A percentile compares a stretch with the other conserved stretches of the same genome.
These are phyloP conservation scores for Myopa tessellatipennis DNA, from an alignment of 2,888 invertebrate species.

Conservation along the genomic window DNA sequence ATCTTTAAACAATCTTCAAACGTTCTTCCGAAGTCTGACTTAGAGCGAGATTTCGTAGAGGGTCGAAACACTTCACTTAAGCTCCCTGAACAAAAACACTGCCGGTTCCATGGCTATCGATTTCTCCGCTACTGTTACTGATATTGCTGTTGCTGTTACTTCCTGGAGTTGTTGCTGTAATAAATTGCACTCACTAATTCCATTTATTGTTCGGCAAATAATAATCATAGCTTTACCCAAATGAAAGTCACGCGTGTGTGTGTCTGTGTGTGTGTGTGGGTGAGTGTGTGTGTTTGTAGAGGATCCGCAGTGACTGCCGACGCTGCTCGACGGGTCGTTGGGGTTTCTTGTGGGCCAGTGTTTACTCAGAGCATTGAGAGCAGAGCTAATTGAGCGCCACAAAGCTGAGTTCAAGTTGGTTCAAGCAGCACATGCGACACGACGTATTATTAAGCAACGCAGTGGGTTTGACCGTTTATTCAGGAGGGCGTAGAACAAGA, in stretches of 20 bases:
- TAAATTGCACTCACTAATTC: not conserved
- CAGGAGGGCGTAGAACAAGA: too few relatives aligned
- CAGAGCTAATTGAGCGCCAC: slow-evolving; percentile 20
- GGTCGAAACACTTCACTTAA: too few relatives aligned
- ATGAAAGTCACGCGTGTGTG: not conserved
- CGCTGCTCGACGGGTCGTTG: too few relatives aligned
- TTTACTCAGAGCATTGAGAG: slow-evolving; percentile 14
- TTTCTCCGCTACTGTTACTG: too few relatives aligned
- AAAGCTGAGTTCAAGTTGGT: slow-evolving; percentile 5
- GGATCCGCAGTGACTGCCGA: too few relatives aligned
- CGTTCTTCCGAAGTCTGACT: too few relatives aligned
- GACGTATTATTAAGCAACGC: slow-evolving; percentile 1
- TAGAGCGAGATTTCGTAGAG: too few relatives aligned
- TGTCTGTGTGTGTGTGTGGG: too few relatives aligned
- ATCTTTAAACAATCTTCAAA: too few relatives aligned
- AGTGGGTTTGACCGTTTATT: not conserved
- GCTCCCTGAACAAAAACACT: not conserved
- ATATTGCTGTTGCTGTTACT: too few relatives aligned
- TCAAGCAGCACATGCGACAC: slow-evolving; percentile 13
- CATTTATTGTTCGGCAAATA: not conserved
- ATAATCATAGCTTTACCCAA: not conserved
- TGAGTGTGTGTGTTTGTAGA: too few relatives aligned
- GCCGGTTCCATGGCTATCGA: not conserved
- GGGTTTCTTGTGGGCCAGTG: not conserved
- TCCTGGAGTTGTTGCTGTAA: too few relatives aligned